A percentile compares a stretch with the other conserved stretches of the same genome.
These are phyloP conservation scores for Fabriciana adippe DNA, from an alignment of 2,888 invertebrate genomes.

Conservation along the genomic window DNA sequence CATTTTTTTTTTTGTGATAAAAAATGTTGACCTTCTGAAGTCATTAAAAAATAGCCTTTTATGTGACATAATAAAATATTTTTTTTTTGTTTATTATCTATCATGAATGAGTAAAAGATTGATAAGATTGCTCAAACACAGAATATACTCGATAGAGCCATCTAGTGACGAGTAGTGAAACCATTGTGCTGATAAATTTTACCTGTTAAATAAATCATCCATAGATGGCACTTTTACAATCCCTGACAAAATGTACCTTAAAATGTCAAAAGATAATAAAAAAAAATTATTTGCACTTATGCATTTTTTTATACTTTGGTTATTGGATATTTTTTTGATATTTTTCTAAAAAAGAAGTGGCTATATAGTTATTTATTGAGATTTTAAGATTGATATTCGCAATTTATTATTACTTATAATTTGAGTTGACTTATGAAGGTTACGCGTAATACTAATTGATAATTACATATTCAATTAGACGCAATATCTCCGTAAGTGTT, in stretches of 20 bases:
- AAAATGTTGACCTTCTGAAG: neutral
- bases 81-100: neutral
- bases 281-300: neutral
- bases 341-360: neutral
- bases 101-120: neutral
- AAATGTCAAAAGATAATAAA: neutral
- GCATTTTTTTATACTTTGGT: no score
- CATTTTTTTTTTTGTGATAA: neutral
- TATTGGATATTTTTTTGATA: no score
- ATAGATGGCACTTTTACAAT: slow-evolving; percentile 35
- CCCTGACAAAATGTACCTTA: neutral
- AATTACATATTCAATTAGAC: slow-evolving; percentile 16
- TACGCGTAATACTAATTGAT: slow-evolving; percentile 9
- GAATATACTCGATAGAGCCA: slow-evolving; percentile 33
- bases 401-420: neutral
- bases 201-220: neutral
- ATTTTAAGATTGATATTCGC: neutral
- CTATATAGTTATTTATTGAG: no score
- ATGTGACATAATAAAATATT: neutral
- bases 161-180: slow-evolving; percentile 61
- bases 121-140: neutral
- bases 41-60: neutral
- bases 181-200: slow-evolving; percentile 30
- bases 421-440: slow-evolving; percentile 11
- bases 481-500: slow-evolving; percentile 2